Evolutionary conservation across 2,113 vertebrate species (phyloP), one percentile per base, ranked within the genome.

Genomic region (Pardalotus punctatus): DNA sequence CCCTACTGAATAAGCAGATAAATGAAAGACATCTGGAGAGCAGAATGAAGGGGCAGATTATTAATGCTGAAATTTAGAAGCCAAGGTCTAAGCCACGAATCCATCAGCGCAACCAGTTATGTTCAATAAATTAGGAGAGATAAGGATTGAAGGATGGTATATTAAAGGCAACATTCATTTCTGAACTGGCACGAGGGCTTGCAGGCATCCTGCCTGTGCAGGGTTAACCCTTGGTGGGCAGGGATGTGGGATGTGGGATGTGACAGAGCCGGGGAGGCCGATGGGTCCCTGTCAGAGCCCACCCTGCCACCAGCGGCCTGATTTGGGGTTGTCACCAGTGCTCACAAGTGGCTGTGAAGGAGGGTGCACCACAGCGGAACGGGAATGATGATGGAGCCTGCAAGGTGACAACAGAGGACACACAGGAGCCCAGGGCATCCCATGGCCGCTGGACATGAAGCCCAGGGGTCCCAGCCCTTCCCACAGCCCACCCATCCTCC

Each of bases 51-150:
- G 77, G 85, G 96, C 95, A 97, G 97, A 97, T 98, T 98, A 98
- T 98, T 98, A 98, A 98, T 98, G 97, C 96, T 78, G 93, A 97
- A 97, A 98, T 98, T 98, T 98, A 98, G 98, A 98, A 98, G 97
- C 98, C 97, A 97, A 98, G 98, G 98, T 98, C 98, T 98, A 77
- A 97, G 98, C 98, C 97, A 98, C 97, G 95, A 98, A 98, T 98
- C 97, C 95, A 97, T 98, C 97, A 98, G 97, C 56, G 60, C 97
- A 96, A 96, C 95, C 97, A 98, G 98, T 97, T 93, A 95, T 94
- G 91, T 97, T 97, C 98, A 96, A 98, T 97, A 98, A 98, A 98
- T 98, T 98, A 98, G 97, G 96, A 93, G 94, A 98, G 98, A 98
- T 98, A 98, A 98, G 97, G 98, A 96, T 97, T 97, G 98, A 98